phyloP scores from a whole-genome alignment of 2,797 vertebrate genomes.

The Columba guinea region DNA sequence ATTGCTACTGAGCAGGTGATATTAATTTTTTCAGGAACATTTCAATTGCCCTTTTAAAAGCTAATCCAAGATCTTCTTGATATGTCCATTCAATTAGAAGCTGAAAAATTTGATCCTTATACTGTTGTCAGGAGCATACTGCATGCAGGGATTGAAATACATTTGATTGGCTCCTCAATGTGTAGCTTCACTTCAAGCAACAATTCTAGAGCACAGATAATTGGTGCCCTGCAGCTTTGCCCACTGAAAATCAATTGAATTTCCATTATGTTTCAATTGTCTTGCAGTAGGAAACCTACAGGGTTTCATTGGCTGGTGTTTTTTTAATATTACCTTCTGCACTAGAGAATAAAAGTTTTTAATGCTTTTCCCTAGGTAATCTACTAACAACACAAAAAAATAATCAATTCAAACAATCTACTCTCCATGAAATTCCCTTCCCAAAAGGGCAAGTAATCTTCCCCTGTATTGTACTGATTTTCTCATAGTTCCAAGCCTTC shows the following conservation, averaged over 20 bases:
- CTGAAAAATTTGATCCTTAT: conserved; percentile 32
- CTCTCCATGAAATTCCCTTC: conserved; percentile 36
- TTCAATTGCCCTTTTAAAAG: conserved; percentile 28
- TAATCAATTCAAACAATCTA: conserved; percentile 54
- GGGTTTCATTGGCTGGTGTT: conserved; percentile 20
- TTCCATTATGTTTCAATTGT: conserved; percentile 72
- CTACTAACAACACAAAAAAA: conserved; percentile 30
- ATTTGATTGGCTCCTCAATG: conserved; percentile 56
- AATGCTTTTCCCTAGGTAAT: conserved; percentile 40
- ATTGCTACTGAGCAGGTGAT: background rate
- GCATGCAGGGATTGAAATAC: conserved; percentile 27
- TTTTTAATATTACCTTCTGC: conserved; percentile 59
- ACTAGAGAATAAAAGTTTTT: conserved; percentile 45
- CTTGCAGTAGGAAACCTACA: conserved; percentile 57
- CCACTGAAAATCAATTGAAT: conserved; percentile 72
- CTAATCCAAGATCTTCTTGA: background rate
- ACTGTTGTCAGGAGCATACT: background rate
- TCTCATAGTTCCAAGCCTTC: background rate
- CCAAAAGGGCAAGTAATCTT: conserved; percentile 22
- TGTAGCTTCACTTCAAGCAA: conserved; percentile 52
- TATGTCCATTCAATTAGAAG: conserved; percentile 48
- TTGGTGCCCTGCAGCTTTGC: conserved; percentile 68
- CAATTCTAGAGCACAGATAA: conserved; percentile 65
- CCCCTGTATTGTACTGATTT: background rate
- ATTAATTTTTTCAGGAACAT: background rate